These are phyloP conservation scores for Opisthograptis luteolata DNA, from an alignment of 2,888 invertebrate species.

Conservation along the genomic window DNA sequence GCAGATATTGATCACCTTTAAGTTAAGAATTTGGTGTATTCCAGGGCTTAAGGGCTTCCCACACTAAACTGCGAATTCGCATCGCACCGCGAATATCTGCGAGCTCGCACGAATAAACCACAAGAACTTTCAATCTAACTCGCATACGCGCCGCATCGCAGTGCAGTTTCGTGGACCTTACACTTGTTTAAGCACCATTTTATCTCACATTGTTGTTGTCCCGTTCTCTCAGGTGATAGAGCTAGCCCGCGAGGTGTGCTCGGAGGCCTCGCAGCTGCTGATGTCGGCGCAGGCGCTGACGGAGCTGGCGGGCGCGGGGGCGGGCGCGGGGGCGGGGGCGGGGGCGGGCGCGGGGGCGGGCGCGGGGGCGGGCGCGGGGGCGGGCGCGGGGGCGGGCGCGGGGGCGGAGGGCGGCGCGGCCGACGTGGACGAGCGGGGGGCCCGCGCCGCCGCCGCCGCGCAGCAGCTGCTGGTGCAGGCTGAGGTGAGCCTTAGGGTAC, in stretches of 20 bases:
- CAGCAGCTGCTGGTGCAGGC: conserved; percentile 56
- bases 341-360: conserved; percentile 41
- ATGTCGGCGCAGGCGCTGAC: conserved; percentile 44
- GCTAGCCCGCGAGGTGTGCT: conserved; percentile 53
- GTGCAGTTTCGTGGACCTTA: too few species aligned
- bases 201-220: too few species aligned
- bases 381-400: conserved; percentile 43
- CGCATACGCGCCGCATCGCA: too few species aligned
- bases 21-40: too few species aligned
- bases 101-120: too few species aligned
- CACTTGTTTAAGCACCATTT: too few species aligned
- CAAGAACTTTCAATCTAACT: too few species aligned
- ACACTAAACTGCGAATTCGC: too few species aligned
- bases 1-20: too few species aligned
- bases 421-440: conserved; percentile 47
- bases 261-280: conserved; percentile 52
- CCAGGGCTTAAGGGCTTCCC: too few species aligned
- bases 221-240: conserved; percentile 51
- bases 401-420: conserved; percentile 36
- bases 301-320: conserved; percentile 18
- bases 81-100: too few species aligned
- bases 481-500: conserved; percentile 55
- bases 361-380: conserved; percentile 49
- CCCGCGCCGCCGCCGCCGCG: conserved; percentile 49
- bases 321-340: conserved; percentile 18